Percentiles rank a stretch among this genome's conserved stretches.
Conservation (phyloP, 1,140 invertebrate genomes). For the Sycobia sp. region DNA sequence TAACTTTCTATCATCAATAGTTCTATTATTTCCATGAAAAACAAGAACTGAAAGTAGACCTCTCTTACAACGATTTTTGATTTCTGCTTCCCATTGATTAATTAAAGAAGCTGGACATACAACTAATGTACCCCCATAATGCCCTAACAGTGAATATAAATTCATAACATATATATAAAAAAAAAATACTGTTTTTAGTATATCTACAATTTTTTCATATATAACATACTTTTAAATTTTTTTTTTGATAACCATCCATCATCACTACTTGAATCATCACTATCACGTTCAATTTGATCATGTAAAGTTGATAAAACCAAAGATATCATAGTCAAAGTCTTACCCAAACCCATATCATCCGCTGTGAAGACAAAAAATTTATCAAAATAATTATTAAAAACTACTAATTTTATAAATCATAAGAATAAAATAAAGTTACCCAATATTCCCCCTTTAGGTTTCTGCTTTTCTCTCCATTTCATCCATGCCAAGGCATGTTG, state of each 20-base stretch:
- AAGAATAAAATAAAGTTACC: constrained; percentile 56
- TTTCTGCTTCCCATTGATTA: constrained; percentile 86
- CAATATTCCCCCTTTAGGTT: constrained; percentile 80
- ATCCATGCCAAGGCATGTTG: constrained; percentile 87
- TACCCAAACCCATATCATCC: constrained; percentile 95
- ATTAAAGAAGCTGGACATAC: constrained; percentile 86
- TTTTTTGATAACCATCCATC: constrained; percentile 38
- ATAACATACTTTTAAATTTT: constrained; percentile 50
- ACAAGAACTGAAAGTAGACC: constrained; percentile 69
- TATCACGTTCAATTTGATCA: constrained; percentile 40
- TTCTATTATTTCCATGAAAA: constrained; percentile 83
- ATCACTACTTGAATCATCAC: constrained; percentile 36
- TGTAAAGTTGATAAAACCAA: constrained; percentile 62
- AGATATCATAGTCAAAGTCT: constrained; percentile 92
- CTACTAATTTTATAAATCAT: constrained; percentile 16
- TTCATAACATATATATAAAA: background rate
- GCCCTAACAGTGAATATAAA: constrained; percentile 32
- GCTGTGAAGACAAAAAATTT: constrained; percentile 61
- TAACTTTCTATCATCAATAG: constrained; percentile 67
- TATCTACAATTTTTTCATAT: constrained; percentile 6
- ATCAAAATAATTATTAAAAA: constrained; percentile 20
- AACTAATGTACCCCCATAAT: constrained; percentile 77
- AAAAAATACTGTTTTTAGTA: background rate
- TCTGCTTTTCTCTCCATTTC: constrained; percentile 83
- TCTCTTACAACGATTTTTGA: constrained; percentile 68